Evolutionary conservation across 2,113 vertebrate species (phyloP).

Genomic region (Thomomys bottae): DNA sequence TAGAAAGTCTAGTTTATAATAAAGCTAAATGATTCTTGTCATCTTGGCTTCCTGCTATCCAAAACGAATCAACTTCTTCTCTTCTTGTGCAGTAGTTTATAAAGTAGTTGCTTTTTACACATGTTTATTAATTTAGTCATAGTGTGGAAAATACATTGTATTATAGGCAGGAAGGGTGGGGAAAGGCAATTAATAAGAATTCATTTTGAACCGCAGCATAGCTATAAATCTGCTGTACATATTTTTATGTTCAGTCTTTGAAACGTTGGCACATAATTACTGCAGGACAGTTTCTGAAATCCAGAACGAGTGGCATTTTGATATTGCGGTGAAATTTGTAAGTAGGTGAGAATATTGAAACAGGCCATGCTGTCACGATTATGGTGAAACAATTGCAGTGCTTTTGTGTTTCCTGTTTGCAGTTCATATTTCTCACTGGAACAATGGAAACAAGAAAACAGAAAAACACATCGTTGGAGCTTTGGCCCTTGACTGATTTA

Average conservation of each 20-base stretch:
- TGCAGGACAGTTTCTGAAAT: constrained; percentile 11
- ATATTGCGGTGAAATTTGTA: constrained; percentile 47
- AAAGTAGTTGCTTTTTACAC: not conserved
- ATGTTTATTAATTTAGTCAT: constrained; percentile 53
- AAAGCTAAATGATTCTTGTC: constrained; percentile 21
- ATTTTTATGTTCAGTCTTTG: constrained; percentile 57
- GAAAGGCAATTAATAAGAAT: constrained; percentile 35
- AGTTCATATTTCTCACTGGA: not conserved
- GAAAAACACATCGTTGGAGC: constrained; percentile 21
- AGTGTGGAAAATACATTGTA: constrained; percentile 47
- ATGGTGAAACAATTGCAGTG: constrained; percentile 5
- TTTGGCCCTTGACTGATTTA: not conserved
- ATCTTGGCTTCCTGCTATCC: constrained; percentile 38
- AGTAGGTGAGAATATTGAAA: constrained; percentile 42
- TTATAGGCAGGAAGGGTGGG: constrained; percentile 5
- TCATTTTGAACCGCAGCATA: not conserved
- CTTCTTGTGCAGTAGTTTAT: constrained; percentile 1
- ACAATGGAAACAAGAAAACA: constrained; percentile 55
- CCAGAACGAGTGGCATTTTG: constrained; percentile 47
- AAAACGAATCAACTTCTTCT: constrained; percentile 56
- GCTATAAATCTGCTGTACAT: not conserved
- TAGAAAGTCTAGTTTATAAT: constrained; percentile 24
- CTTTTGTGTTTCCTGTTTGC: constrained; percentile 25
- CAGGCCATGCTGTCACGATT: not conserved
- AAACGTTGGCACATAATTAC: constrained; percentile 49